phyloP scores from a whole-genome alignment of 2,888 invertebrate genomes.

The Nowickia ferox region DNA sequence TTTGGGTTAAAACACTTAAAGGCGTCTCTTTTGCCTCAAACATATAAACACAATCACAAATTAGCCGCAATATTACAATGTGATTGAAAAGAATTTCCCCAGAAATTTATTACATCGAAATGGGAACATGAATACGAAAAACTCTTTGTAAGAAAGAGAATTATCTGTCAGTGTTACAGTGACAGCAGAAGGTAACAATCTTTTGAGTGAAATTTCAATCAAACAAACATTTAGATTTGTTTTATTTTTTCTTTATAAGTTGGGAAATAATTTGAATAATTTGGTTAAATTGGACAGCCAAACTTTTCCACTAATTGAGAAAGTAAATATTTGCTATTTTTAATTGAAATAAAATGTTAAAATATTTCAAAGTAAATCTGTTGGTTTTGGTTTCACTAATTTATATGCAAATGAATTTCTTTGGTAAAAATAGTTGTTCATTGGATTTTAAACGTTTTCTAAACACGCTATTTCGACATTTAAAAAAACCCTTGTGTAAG shows the following conservation, averaged over 20 bases:
- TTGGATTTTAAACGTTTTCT: slow-evolving; percentile 55
- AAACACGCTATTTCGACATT: slow-evolving; percentile 64
- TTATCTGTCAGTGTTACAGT: slow-evolving; percentile 33
- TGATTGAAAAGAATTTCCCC: slow-evolving; percentile 53
- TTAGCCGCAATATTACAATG: slow-evolving; percentile 60
- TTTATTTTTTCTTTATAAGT: neutral
- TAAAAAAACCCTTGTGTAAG: slow-evolving; percentile 28
- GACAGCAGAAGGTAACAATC: slow-evolving; percentile 56
- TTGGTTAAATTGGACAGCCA: neutral
- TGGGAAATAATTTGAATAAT: slow-evolving; percentile 19
- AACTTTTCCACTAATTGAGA: neutral
- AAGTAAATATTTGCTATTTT: slow-evolving; percentile 62
- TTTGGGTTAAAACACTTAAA: slow-evolving; percentile 65
- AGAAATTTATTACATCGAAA: slow-evolving; percentile 26
- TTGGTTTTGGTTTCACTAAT: neutral
- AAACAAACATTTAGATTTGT: slow-evolving; percentile 11
- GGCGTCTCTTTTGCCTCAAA: slow-evolving; percentile 58
- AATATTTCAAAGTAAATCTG: neutral
- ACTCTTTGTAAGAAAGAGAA: neutral
- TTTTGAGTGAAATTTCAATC: slow-evolving; percentile 54
- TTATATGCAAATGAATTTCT: neutral
- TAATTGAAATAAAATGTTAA: slow-evolving; percentile 60
- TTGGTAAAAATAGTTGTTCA: neutral
- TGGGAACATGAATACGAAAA: slow-evolving; percentile 3
- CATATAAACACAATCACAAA: slow-evolving; percentile 32